phyloP scores from a whole-genome alignment of 2,888 invertebrate species.

The Spodoptera littoralis region DNA sequence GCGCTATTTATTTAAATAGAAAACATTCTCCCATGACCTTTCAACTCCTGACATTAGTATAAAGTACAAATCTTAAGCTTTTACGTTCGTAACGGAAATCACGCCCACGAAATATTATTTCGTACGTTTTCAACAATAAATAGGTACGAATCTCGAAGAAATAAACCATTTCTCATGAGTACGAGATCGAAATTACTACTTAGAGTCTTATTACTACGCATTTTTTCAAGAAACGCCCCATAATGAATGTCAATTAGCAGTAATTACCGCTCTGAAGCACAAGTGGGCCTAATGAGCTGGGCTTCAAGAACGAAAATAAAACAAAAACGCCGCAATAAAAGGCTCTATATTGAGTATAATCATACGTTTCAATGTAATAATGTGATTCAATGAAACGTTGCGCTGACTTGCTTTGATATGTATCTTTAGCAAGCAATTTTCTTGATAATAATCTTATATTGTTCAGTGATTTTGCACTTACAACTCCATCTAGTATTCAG shows the following conservation, averaged over 20 bases:
- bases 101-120: conserved; percentile 36
- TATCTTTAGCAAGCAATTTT: conserved; percentile 59
- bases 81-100: conserved; percentile 17
- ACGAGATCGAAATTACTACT: conserved; percentile 44
- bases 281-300: conserved; percentile 31
- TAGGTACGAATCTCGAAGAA: conserved; percentile 27
- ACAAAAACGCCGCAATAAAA: conserved; percentile 63
- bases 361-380: conserved; percentile 57
- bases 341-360: conserved; percentile 73
- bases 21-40: conserved; percentile 25
- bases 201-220: conserved; percentile 41
- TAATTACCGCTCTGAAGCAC: conserved; percentile 28
- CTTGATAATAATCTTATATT: conserved; percentile 60
- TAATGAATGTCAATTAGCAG: conserved; percentile 53
- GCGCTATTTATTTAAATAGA: not conserved
- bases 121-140: conserved; percentile 12
- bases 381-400: conserved; percentile 62
- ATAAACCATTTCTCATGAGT: conserved; percentile 43
- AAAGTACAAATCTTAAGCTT: conserved; percentile 10
- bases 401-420: conserved; percentile 60
- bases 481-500: conserved; percentile 61
- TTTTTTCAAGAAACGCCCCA: conserved; percentile 41
- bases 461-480: conserved; percentile 23
- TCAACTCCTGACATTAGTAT: not conserved
- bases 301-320: conserved; percentile 46